A percentile compares a stretch with the other conserved stretches of the same genome.
phyloP scores from a whole-genome alignment of 2,113 vertebrate species.

The Crotalus horridus region DNA sequence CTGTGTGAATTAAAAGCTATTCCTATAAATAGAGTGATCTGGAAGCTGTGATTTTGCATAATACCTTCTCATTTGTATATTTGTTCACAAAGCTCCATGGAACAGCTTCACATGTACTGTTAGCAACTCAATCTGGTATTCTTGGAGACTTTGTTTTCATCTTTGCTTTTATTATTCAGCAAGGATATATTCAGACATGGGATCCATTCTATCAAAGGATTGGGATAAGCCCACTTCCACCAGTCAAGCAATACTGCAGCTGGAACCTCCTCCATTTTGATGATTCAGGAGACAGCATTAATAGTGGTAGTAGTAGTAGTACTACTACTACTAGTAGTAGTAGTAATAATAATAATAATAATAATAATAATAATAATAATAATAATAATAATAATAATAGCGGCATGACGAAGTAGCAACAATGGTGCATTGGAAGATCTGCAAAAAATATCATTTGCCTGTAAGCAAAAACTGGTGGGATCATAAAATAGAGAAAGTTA shows the following conservation, averaged over 20 bases:
- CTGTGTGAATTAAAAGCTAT: not conserved
- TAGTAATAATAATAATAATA: no score
- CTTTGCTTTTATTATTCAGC: constrained; percentile 22
- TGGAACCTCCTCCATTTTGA: not conserved
- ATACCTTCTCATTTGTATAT: not conserved
- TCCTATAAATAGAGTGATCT: not conserved
- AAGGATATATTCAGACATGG: not conserved
- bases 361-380: no score
- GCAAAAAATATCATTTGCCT: no score
- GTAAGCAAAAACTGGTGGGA: no score
- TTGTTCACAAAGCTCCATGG: constrained; percentile 40
- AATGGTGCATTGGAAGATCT: no score
- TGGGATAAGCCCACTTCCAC: not conserved
- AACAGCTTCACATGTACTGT: constrained; percentile 40
- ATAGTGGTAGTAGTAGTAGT: not conserved
- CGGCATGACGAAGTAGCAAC: no score
- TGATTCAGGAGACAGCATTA: not conserved
- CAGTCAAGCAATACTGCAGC: not conserved
- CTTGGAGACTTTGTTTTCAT: constrained; percentile 45
- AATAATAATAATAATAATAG: no score
- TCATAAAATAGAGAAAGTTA: no score
- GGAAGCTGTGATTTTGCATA: not conserved
- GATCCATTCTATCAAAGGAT: not conserved
- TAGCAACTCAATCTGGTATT: constrained; percentile 40
- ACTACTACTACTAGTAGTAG: no score